Evolutionary conservation across 2,113 vertebrate genomes (phyloP), one percentile per base, ranked within the genome.

Genomic region (Leptocoma aspasia): DNA sequence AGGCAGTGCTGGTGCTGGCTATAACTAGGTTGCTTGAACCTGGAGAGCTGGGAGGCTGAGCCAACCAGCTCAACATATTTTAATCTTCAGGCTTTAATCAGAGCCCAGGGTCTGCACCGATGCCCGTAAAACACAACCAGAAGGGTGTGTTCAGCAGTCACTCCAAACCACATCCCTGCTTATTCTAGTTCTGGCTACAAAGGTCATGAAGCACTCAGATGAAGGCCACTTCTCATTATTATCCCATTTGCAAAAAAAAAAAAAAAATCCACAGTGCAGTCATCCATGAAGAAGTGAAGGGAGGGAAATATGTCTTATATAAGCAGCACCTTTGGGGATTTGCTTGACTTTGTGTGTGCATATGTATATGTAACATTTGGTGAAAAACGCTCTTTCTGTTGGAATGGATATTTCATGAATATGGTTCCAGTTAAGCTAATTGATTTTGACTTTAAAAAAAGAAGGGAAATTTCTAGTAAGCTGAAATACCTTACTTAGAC

Each of bases 161-260:
- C 35, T 37, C 49, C 63, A 56, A 79, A 71, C 35, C 53, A 60
- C 65, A 64, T 37, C 79, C 41, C 57, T 82, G 42, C 28, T 72
- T 68, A 7, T 31, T 68, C 18, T 21, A 45, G 33, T 59, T 54
- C 61, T 78, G 42, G 57, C 30, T 89, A 68, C 68, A 81, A 73
- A 83, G 71, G 53, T 80, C 79, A 65, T 2, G 33, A 64, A 89
- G 53, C 61, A 65, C 2, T 41, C 54, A 60, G 27, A 81, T 15
- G n/a, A 87, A 60, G 35, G 16, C 57, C 91, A 60, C 31, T 86
- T 78, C 56, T 87, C 84, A 71, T 86, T 81, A 86, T 59, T 86
- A 66, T 50, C 42, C 31, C 52, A 39, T 68, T 52, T 81, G 56
- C 10, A 23, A 73, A 80, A 39, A 68, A 89, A 41, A 41, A 21